Percentiles rank a stretch among this genome's conserved stretches.
These are phyloP conservation scores for Gymnoscelis rufifasciata DNA, from an alignment of 2,888 invertebrate genomes.

Conservation along the genomic window DNA sequence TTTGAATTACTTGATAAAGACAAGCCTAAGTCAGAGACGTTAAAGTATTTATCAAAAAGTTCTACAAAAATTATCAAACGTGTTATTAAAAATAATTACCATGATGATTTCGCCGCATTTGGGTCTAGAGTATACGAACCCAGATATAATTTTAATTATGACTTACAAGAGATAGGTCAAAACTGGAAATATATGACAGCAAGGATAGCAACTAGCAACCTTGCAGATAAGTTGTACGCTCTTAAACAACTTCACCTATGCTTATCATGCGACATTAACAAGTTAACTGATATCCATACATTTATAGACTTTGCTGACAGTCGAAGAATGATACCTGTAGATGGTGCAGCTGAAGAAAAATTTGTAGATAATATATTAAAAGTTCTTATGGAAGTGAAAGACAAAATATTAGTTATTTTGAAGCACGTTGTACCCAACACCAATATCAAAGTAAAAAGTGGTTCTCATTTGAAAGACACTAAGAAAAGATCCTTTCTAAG, in stretches of 20 bases:
- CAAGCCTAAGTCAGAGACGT: slow-evolving; percentile 32
- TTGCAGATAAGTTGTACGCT: slow-evolving; percentile 37
- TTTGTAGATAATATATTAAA: slow-evolving; percentile 37
- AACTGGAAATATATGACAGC: slow-evolving; percentile 40
- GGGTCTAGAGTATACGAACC: slow-evolving; percentile 33
- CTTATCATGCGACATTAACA: slow-evolving; percentile 44
- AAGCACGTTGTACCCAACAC: slow-evolving; percentile 7
- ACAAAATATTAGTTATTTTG: slow-evolving; percentile 34
- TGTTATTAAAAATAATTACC: slow-evolving; percentile 40
- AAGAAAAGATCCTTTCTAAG: slow-evolving; percentile 48
- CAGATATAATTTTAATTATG: slow-evolving; percentile 41
- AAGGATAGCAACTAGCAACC: slow-evolving; percentile 31
- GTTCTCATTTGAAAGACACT: neutral
- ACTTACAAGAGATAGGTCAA: slow-evolving; percentile 42
- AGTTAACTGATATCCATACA: slow-evolving; percentile 43
- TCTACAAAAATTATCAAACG: slow-evolving; percentile 43
- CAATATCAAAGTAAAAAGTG: neutral
- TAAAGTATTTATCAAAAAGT: slow-evolving; percentile 37
- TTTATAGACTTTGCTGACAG: slow-evolving; percentile 41
- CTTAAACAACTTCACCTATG: slow-evolving; percentile 50
- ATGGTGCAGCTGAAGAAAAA: slow-evolving; percentile 30
- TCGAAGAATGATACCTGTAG: slow-evolving; percentile 41
- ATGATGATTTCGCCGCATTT: slow-evolving; percentile 31
- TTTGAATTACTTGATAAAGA: slow-evolving; percentile 42
- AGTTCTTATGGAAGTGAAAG: slow-evolving; percentile 36